A percentile compares a stretch with the other conserved stretches of the same genome.
phyloP scores from a whole-genome alignment of 1,140 invertebrate genomes.

The Zelostemma sp. region DNA sequence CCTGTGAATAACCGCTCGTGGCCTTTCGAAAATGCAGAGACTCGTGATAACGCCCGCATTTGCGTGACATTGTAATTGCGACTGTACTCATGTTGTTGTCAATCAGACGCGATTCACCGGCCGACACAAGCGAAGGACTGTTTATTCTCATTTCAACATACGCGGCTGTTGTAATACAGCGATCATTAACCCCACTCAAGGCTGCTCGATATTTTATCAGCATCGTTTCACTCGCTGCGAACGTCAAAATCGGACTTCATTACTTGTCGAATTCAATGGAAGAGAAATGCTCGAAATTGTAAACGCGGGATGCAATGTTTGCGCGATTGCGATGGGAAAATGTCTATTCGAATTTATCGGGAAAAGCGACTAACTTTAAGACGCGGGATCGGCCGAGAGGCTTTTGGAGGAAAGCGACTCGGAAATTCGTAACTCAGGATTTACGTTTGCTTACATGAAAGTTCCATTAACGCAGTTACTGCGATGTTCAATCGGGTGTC shows the following conservation, averaged over 20 bases:
- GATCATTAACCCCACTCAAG: conserved; percentile 33
- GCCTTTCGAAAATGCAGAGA: conserved; percentile 33
- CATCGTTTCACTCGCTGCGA: conserved; percentile 13
- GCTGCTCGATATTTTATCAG: conserved; percentile 6
- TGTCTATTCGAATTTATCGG: neutral
- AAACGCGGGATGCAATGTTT: no score
- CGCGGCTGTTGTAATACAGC: conserved; percentile 13
- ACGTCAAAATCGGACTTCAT: neutral
- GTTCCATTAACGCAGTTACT: conserved; percentile 60
- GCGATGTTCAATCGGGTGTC: conserved; percentile 40
- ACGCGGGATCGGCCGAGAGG: neutral
- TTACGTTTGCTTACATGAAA: conserved; percentile 59
- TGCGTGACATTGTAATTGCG: conserved; percentile 34
- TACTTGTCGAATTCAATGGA: conserved; percentile 2
- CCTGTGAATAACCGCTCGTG: conserved; percentile 47
- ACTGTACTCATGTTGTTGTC: conserved; percentile 43
- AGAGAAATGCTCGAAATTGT: neutral
- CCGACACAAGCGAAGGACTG: conserved; percentile 27
- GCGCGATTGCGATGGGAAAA: no score
- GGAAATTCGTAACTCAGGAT: conserved; percentile 37
- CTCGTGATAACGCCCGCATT: conserved; percentile 51
- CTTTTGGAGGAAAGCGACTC: conserved; percentile 13
- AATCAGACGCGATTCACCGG: conserved; percentile 22
- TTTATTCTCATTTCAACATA: conserved; percentile 27
- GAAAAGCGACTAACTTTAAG: neutral